Evolutionary conservation across 2,888 invertebrate species (phyloP).

Genomic region (Limnephilus marmoratus): DNA sequence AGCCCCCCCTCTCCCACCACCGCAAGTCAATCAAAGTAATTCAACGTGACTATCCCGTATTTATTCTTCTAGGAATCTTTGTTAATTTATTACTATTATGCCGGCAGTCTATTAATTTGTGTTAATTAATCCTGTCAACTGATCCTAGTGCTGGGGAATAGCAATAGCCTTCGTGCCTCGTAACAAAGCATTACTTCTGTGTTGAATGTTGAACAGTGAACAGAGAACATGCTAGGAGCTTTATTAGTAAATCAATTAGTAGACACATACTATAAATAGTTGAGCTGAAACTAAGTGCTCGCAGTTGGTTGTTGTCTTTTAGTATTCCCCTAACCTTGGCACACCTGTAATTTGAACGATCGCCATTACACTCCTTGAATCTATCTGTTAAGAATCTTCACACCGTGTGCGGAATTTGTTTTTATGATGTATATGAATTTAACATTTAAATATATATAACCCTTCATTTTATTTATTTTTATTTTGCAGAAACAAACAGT

Average conservation of each 20-base stretch:
- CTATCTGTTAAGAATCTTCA: not conserved
- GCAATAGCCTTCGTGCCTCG: conserved; percentile 2
- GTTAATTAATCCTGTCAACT: conserved; percentile 12
- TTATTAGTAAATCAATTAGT: conserved; percentile 36
- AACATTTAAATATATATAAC: not conserved
- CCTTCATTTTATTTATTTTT: too few relatives aligned
- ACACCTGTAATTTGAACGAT: conserved; percentile 7
- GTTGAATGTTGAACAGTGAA: not conserved
- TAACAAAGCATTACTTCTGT: not conserved
- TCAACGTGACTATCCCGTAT: not conserved
- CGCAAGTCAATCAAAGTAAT: not conserved
- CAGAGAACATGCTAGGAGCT: not conserved
- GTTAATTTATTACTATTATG: conserved; percentile 2
- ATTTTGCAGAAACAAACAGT: too few relatives aligned
- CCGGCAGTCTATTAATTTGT: not conserved
- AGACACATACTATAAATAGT: not conserved
- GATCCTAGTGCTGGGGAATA: not conserved
- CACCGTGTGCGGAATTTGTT: not conserved
- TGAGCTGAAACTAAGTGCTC: not conserved
- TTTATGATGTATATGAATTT: not conserved
- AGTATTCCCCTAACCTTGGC: conserved; percentile 19
- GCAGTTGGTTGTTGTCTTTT: not conserved
- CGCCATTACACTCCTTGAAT: not conserved
- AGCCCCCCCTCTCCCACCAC: not conserved
- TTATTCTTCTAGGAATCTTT: not conserved